These are phyloP conservation scores for Tridacna crocea DNA, from an alignment of 2,888 invertebrate genomes.

Conservation along the genomic window DNA sequence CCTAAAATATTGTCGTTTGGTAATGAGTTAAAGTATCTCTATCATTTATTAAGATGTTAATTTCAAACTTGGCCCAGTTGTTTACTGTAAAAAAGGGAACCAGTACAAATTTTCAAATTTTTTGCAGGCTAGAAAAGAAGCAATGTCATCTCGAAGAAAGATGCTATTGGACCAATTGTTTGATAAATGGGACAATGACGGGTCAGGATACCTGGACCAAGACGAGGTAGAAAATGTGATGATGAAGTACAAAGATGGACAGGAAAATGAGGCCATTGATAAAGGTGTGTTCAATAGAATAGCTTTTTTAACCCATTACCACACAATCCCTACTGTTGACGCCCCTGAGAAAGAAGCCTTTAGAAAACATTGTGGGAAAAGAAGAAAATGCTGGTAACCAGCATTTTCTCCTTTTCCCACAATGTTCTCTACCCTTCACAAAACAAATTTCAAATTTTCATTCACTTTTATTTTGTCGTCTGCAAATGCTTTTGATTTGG, in stretches of 20 bases:
- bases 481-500: too few species aligned
- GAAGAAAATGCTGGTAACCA: too few species aligned
- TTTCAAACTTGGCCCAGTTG: too few species aligned
- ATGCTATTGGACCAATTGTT: slow-evolving; percentile 81
- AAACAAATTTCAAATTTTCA: too few species aligned
- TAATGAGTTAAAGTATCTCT: neutral
- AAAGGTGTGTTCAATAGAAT: slow-evolving; percentile 67
- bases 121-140: slow-evolving; percentile 78
- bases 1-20: neutral
- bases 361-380: too few species aligned
- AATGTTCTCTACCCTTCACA: too few species aligned
- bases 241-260: slow-evolving; percentile 83
- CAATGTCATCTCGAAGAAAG: slow-evolving; percentile 79
- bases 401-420: too few species aligned
- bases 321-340: too few species aligned
- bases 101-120: neutral
- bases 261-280: slow-evolving; percentile 78
- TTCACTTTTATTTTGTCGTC: too few species aligned
- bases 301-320: too few species aligned
- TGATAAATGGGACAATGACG: slow-evolving; percentile 84
- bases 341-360: too few species aligned
- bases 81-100: neutral
- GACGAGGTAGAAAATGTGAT: slow-evolving; percentile 81
- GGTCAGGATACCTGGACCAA: slow-evolving; percentile 81
- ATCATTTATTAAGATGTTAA: too few species aligned